These are phyloP conservation scores for Drosophila hydei DNA, from an alignment of 1,140 invertebrate species.

Conservation along the genomic window DNA sequence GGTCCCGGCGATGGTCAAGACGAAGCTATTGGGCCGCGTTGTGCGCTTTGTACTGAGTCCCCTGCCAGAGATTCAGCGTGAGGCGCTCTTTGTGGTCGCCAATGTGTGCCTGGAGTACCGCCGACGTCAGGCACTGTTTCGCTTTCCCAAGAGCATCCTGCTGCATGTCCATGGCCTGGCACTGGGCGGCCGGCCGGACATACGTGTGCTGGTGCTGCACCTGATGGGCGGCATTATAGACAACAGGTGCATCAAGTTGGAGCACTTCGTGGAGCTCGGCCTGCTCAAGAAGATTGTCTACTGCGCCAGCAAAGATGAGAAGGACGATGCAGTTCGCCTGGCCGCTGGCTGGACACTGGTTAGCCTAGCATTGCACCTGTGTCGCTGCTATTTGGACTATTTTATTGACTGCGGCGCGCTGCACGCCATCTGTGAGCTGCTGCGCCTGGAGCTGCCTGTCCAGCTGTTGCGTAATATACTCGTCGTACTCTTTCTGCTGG, in stretches of 20 bases:
- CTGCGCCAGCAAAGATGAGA: conserved; percentile 29
- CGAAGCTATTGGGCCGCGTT: conserved; percentile 2
- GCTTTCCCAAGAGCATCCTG: conserved; percentile 28
- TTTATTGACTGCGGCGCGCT: conserved; percentile 30
- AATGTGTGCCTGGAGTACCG: conserved; percentile 38
- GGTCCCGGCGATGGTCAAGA: conserved; percentile 19
- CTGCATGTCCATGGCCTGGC: conserved; percentile 35
- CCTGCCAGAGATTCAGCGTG: conserved; percentile 33
- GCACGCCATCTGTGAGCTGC: conserved; percentile 29
- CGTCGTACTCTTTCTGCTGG: conserved; percentile 20
- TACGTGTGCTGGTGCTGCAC: conserved; percentile 25
- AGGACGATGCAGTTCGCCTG: neutral
- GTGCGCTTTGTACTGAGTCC: conserved; percentile 36
- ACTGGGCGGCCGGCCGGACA: conserved; percentile 6
- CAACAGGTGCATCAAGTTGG: conserved; percentile 31
- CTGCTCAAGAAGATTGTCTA: conserved; percentile 32
- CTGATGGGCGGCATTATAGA: conserved; percentile 42
- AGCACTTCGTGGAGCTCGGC: conserved; percentile 26
- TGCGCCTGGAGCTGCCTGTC: conserved; percentile 25
- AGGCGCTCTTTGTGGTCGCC: conserved; percentile 38
- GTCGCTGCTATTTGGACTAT: conserved; percentile 10
- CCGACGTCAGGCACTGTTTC: neutral
- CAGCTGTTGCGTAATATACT: conserved; percentile 47
- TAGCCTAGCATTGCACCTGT: conserved; percentile 34
- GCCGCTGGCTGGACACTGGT: conserved; percentile 34